Percentiles rank a stretch among this genome's conserved stretches.
Evolutionary conservation across 1,140 invertebrate genomes (phyloP).

Genomic region (Heliothis subflexa): DNA sequence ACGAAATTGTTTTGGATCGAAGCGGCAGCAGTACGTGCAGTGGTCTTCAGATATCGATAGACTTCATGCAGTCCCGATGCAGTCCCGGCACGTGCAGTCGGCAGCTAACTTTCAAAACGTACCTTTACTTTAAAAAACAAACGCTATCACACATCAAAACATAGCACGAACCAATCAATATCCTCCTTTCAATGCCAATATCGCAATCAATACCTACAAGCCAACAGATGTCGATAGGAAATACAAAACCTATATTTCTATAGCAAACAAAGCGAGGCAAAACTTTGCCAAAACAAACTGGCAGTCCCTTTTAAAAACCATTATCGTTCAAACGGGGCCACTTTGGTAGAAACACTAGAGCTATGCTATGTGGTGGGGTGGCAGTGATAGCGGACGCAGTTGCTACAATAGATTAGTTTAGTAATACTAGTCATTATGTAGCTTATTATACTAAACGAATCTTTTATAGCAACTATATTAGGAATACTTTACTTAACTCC

Average conservation of each 20-base stretch:
- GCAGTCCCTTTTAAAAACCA: constrained; percentile 62
- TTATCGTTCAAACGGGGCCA: constrained; percentile 60
- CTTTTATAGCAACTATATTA: too few relatives aligned
- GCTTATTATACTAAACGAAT: too few relatives aligned
- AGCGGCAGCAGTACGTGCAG: too few relatives aligned
- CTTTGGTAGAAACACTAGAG: constrained; percentile 60
- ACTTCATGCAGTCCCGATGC: too few relatives aligned
- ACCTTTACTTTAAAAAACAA: neutral
- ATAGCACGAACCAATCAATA: neutral
- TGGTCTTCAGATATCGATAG: too few relatives aligned
- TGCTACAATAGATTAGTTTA: too few relatives aligned
- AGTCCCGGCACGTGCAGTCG: too few relatives aligned
- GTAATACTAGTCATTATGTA: too few relatives aligned
- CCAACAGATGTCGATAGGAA: constrained; percentile 32
- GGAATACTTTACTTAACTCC: neutral
- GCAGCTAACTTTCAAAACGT: neutral
- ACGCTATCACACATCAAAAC: neutral
- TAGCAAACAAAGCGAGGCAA: constrained; percentile 14
- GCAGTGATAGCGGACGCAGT: constrained; percentile 1
- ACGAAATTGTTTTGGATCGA: too few relatives aligned
- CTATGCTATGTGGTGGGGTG: constrained; percentile 22
- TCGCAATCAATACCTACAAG: constrained; percentile 14
- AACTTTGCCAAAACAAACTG: constrained; percentile 49
- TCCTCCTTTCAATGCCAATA: neutral
- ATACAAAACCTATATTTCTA: constrained; percentile 11